phyloP scores from a whole-genome alignment of 1,140 invertebrate genomes.

The Drosophila pallidifrons region DNA sequence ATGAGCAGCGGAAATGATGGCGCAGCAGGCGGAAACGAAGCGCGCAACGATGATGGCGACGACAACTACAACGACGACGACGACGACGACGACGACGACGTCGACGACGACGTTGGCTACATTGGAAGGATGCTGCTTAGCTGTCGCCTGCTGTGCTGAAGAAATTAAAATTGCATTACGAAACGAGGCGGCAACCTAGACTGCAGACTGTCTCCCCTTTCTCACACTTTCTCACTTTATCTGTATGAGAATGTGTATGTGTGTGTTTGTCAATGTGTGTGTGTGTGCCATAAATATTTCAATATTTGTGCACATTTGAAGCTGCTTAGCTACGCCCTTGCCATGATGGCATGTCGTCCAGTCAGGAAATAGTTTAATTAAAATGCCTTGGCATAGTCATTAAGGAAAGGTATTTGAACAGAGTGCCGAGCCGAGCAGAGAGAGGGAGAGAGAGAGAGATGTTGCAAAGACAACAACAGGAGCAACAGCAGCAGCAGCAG shows the following conservation, averaged over 20 bases:
- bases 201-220: constrained; percentile 22
- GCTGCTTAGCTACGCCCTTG: constrained; percentile 67
- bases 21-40: constrained; percentile 70
- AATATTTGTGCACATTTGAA: constrained; percentile 80
- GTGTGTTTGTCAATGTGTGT: constrained; percentile 37
- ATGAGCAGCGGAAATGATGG: constrained; percentile 81
- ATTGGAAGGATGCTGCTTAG: constrained; percentile 54
- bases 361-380: constrained; percentile 82
- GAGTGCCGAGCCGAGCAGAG: not conserved
- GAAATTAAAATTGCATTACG: constrained; percentile 83
- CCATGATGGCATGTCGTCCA: constrained; percentile 35
- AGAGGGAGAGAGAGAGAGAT: too few species aligned
- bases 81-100: constrained; percentile 18
- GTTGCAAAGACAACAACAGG: not conserved
- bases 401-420: constrained; percentile 56
- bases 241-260: not conserved
- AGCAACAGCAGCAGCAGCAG: not conserved
- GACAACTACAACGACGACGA: constrained; percentile 27
- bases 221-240: constrained; percentile 3
- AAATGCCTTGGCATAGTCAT: constrained; percentile 79
- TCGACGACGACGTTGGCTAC: constrained; percentile 25
- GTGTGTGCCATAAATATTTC: constrained; percentile 74
- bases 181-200: constrained; percentile 45
- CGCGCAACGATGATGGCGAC: constrained; percentile 48
- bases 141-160: constrained; percentile 68